Evolutionary conservation across 2,888 invertebrate species (phyloP).

Genomic region (Formica aserva): DNA sequence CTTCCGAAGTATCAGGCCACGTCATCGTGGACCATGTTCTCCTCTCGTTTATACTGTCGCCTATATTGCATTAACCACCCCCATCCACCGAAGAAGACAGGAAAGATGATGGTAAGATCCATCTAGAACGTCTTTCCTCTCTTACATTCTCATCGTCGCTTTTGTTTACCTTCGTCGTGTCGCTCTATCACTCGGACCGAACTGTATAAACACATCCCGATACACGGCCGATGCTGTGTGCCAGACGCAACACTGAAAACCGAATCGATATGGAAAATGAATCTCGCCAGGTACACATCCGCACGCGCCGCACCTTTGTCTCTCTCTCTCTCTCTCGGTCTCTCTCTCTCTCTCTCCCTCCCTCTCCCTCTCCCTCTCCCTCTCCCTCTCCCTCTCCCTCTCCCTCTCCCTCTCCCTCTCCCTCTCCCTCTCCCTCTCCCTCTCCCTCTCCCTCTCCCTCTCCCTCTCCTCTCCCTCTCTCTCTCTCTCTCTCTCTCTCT

Average conservation of each 20-base stretch:
- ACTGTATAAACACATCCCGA: constrained; percentile 22
- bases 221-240: constrained; percentile 19
- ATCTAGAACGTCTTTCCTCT: not conserved
- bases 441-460: no score
- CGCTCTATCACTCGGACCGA: not conserved
- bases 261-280: constrained; percentile 53
- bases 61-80: constrained; percentile 33
- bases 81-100: not conserved
- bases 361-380: no score
- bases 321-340: no score
- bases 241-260: constrained; percentile 45
- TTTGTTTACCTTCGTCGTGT: constrained; percentile 26
- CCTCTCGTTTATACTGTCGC: constrained; percentile 34
- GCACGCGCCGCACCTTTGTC: constrained; percentile 26
- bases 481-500: no score
- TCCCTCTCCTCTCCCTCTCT: no score
- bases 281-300: constrained; percentile 36
- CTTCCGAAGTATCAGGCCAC: not conserved
- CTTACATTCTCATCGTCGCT: not conserved
- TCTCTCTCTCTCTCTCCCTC: no score
- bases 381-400: no score
- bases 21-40: constrained; percentile 30
- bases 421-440: no score
- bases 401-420: no score
- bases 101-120: constrained; percentile 4